These are phyloP conservation scores for Pelosia muscerda DNA, from an alignment of 2,888 invertebrate species.

Conservation along the genomic window DNA sequence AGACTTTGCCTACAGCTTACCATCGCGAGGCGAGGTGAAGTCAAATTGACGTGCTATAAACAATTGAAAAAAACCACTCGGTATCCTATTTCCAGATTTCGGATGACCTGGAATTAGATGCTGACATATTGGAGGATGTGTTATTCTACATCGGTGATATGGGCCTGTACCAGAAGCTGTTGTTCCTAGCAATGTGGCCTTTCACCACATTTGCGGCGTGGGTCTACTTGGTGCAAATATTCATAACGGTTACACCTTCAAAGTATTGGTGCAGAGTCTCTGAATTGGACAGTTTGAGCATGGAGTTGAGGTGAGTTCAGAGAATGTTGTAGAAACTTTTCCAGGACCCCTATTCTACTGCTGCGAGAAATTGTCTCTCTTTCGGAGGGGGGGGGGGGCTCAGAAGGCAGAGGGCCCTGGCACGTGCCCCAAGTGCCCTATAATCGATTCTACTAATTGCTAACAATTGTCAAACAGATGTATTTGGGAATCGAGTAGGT, in stretches of 20 bases:
- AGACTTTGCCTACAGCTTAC: no score
- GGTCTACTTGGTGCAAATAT: slow-evolving; percentile 77
- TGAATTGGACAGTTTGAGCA: slow-evolving; percentile 60
- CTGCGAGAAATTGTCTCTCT: no score
- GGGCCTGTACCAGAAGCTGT: slow-evolving; percentile 71
- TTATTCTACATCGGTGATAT: slow-evolving; percentile 69
- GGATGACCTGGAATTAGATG: slow-evolving; percentile 9
- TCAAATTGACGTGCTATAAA: no score
- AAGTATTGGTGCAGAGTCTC: slow-evolving; percentile 74
- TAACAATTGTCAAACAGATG: no score
- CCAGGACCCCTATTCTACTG: no score
- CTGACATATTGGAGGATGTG: slow-evolving; percentile 63
- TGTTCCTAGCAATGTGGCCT: slow-evolving; percentile 71
- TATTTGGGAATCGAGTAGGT: no score
- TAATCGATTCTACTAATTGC: no score
- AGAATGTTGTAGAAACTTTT: background rate
- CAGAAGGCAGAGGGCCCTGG: no score
- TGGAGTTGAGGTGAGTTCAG: slow-evolving; percentile 63
- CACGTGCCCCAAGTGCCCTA: no score
- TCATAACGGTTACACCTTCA: slow-evolving; percentile 73
- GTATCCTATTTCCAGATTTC: background rate
- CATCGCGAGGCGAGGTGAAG: no score
- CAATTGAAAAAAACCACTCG: no score
- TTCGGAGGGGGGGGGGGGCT: no score
- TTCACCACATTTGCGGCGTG: slow-evolving; percentile 73